These are phyloP conservation scores for Ecliptopera silaceata DNA, from an alignment of 2,888 invertebrate genomes.

Conservation along the genomic window DNA sequence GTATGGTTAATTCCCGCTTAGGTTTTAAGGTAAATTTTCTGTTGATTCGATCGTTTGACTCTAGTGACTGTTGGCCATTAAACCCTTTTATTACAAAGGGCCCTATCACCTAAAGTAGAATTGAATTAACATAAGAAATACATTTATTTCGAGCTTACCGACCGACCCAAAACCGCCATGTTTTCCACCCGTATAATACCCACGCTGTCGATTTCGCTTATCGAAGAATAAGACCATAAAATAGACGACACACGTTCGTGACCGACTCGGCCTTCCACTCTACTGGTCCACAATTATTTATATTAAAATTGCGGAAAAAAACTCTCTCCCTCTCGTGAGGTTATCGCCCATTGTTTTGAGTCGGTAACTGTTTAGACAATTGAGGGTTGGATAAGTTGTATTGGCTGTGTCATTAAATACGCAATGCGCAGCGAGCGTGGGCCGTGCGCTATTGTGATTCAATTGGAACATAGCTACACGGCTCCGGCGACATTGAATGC, in stretches of 20 bases:
- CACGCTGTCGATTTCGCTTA: conserved; percentile 43
- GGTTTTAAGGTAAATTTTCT: background rate
- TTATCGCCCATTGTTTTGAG: conserved; percentile 61
- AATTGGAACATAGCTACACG: conserved; percentile 62
- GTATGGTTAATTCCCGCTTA: background rate
- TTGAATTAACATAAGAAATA: conserved; percentile 15
- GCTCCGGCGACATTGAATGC: conserved; percentile 68
- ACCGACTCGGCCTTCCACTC: conserved; percentile 62
- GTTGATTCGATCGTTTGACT: conserved; percentile 4
- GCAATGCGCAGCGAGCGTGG: conserved; percentile 56
- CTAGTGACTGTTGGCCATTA: background rate
- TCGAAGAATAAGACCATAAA: conserved; percentile 50
- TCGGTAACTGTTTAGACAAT: conserved; percentile 61
- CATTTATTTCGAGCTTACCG: conserved; percentile 26
- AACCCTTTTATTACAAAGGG: conserved; percentile 5
- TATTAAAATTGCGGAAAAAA: conserved; percentile 69
- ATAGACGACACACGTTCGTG: conserved; percentile 61
- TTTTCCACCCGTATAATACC: conserved; percentile 30
- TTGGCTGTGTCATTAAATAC: conserved; percentile 47
- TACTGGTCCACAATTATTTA: conserved; percentile 64
- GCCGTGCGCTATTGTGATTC: conserved; percentile 66
- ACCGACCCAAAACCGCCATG: conserved; percentile 24
- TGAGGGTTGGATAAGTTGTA: conserved; percentile 50
- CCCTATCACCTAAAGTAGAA: conserved; percentile 6
- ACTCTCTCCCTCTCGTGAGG: conserved; percentile 55